Evolutionary conservation across 2,113 vertebrate genomes (phyloP), one percentile per base, ranked within the genome.

Genomic region (Microtus richardsoni): DNA sequence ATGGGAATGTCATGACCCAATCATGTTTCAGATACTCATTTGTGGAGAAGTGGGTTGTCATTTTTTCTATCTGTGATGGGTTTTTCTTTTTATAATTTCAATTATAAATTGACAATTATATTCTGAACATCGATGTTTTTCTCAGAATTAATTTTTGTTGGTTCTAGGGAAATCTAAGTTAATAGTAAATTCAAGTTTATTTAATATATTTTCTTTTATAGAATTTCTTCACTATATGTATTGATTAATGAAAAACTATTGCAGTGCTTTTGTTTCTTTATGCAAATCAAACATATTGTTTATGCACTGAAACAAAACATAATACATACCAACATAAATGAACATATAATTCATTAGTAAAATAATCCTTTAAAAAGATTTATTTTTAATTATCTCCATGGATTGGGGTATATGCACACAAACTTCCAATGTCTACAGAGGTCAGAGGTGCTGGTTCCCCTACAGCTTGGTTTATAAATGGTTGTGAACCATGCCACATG

Each of bases 111-210:
- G 19, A 19, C 22, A 78, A 22, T 52, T 70, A 8, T 24, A 66
- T 91, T 89, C 7, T 71, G 39, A 60, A 93, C 49, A 91, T 14
- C 7, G 64, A 7, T 64, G 8, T 77, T 94, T 95, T 82, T 39
- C 70, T 93, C 62, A 66, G 1, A 83, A 89, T 14, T 89, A 96
- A 85, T 74, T 96, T 91, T 88, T 44, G n/a, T 92, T 95, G 30
- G 70, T 85, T 79, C 14, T 47, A 6, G 8, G 19, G 21, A 75
- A 90, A 33, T 83, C 5, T 80, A 95, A 79, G 36, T 47, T 83
- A 91, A 21, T 88, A 89, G 77, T 16, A 75, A 91, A 73, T 83
- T 91, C 93, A 17, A 75, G 10, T 91, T 87, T 5, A 10, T 14
- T 74, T 92, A 86, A 80, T 60, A 17, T 47, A 89, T 78, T 89